phyloP scores from a whole-genome alignment of 2,113 vertebrate species.

The Calyptomena viridis region DNA sequence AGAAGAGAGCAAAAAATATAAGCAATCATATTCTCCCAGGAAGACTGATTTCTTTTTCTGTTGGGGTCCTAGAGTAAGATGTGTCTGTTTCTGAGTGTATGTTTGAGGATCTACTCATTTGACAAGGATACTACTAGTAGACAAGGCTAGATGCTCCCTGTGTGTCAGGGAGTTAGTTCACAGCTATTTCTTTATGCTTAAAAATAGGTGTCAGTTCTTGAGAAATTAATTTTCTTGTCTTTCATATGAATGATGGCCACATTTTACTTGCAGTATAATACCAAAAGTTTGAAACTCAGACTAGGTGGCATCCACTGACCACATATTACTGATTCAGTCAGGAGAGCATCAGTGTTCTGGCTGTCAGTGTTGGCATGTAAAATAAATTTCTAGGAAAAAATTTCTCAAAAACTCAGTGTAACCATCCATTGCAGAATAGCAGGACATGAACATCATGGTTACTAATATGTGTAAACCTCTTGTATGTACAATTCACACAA shows the following conservation, averaged over 20 bases:
- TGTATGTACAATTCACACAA: background rate
- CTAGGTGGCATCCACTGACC: rapidly evolving
- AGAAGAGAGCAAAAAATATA: background rate
- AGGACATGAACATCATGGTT: background rate
- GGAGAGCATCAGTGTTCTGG: background rate
- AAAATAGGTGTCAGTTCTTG: background rate
- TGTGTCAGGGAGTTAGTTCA: background rate
- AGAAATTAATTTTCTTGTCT: background rate
- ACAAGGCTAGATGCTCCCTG: background rate
- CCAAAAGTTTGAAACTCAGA: background rate
- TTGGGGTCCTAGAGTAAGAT: background rate
- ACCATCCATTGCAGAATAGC: background rate
- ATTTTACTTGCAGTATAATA: background rate
- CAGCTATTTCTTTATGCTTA: background rate
- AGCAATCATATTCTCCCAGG: background rate
- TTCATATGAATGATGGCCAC: background rate
- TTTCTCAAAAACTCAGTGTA: background rate
- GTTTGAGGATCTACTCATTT: background rate
- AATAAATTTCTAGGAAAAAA: background rate
- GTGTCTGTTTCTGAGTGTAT: background rate
- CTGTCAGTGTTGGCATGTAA: background rate
- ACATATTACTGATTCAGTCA: background rate
- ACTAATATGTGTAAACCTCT: background rate
- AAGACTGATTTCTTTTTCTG: background rate
- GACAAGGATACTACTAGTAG: background rate